phyloP scores from a whole-genome alignment of 2,113 vertebrate species.

The Chaenogobius annularis region DNA sequence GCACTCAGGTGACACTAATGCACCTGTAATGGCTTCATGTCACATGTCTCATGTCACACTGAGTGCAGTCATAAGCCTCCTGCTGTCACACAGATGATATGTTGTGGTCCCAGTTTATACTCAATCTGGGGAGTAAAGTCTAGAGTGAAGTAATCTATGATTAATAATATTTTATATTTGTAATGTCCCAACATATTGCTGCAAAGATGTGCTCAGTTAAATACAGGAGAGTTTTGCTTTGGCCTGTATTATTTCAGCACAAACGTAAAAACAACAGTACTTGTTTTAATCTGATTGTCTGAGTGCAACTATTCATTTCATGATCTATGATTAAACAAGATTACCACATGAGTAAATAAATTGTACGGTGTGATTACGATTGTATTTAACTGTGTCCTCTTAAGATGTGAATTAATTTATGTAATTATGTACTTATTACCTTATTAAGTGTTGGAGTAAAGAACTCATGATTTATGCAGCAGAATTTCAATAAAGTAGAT shows the following conservation, averaged over 20 bases:
- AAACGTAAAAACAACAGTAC: not conserved
- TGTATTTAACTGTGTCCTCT: conserved; percentile 29
- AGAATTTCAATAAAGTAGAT: not conserved
- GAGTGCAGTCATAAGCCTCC: conserved; percentile 20
- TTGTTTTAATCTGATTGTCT: not conserved
- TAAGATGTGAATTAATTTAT: conserved; percentile 37
- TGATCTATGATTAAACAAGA: conserved; percentile 31
- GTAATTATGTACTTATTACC: conserved; percentile 32
- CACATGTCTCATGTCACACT: conserved; percentile 6
- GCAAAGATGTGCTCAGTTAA: too few relatives aligned
- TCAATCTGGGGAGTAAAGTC: too few relatives aligned
- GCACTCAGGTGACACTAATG: conserved; percentile 31
- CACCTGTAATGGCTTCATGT: conserved; percentile 20
- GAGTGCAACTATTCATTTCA: conserved; percentile 25
- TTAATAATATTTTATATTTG: too few relatives aligned
- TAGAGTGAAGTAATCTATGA: too few relatives aligned
- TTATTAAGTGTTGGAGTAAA: not conserved
- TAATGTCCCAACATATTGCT: too few relatives aligned
- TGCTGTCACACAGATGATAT: conserved; percentile 7
- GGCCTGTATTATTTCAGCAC: too few relatives aligned
- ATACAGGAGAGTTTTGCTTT: too few relatives aligned
- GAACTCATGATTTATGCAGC: not conserved
- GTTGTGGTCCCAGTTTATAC: not conserved
- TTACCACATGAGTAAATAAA: conserved; percentile 7
- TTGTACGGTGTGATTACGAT: conserved; percentile 6